Evolutionary conservation across 2,888 invertebrate genomes (phyloP).

Genomic region (Caenorhabditis sp.): DNA sequence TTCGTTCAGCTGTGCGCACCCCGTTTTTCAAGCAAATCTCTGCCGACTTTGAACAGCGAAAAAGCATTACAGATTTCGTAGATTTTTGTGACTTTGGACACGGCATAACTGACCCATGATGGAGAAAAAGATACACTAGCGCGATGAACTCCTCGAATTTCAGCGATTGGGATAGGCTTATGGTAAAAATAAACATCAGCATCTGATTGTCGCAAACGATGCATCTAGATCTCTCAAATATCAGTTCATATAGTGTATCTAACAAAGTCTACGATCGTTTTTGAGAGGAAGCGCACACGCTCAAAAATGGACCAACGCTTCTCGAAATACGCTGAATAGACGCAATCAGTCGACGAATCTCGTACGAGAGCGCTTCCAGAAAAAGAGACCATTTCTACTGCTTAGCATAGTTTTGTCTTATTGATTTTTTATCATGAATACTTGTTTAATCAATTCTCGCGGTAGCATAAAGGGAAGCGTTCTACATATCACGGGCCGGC

Average conservation of each 20-base stretch:
- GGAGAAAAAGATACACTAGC: slow-evolving; percentile 52
- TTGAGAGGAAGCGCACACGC: slow-evolving; percentile 3
- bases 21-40: too few relatives aligned
- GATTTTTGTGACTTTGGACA: too few relatives aligned
- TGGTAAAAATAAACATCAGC: slow-evolving; percentile 53
- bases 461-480: too few relatives aligned
- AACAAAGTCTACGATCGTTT: slow-evolving; percentile 8
- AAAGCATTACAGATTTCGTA: too few relatives aligned
- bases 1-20: too few relatives aligned
- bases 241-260: neutral
- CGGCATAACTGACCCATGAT: slow-evolving; percentile 47
- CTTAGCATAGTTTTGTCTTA: too few relatives aligned
- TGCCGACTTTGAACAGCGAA: too few relatives aligned
- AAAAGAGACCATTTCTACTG: neutral
- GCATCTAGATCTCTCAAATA: slow-evolving; percentile 19
- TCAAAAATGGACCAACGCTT: slow-evolving; percentile 13
- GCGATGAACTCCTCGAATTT: slow-evolving; percentile 45
- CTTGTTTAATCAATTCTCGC: too few relatives aligned
- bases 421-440: too few relatives aligned
- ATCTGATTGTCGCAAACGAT: slow-evolving; percentile 50
- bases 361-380: too few relatives aligned
- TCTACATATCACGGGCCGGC: too few relatives aligned
- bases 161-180: slow-evolving; percentile 35
- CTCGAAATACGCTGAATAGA: slow-evolving; percentile 30
- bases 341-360: slow-evolving; percentile 28